phyloP scores from a whole-genome alignment of 2,888 invertebrate species.

The Ennomos quercinarius region DNA sequence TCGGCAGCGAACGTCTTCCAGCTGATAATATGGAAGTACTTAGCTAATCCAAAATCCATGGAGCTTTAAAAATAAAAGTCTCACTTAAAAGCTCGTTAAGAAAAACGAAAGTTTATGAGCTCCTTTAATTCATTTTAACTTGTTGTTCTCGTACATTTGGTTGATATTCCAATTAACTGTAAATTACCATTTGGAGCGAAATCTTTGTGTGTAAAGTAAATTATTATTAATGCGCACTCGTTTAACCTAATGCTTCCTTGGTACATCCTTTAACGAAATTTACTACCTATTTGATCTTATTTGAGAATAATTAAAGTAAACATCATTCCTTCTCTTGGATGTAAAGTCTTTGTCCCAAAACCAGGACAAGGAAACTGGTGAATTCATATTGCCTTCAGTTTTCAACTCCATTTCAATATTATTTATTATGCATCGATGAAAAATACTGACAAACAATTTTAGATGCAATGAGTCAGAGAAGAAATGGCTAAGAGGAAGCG shows the following conservation, averaged over 20 bases:
- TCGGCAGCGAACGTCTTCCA: no score
- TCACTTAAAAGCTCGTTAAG: background rate
- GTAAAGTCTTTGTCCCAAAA: constrained; percentile 68
- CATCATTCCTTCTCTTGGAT: constrained; percentile 45
- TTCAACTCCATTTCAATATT: constrained; percentile 57
- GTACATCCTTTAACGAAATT: constrained; percentile 48
- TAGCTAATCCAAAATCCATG: no score
- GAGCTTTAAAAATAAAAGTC: no score
- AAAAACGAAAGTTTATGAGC: constrained; percentile 4
- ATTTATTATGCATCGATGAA: constrained; percentile 49
- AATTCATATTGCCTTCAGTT: constrained; percentile 62
- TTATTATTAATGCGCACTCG: constrained; percentile 20
- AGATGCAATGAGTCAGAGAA: constrained; percentile 14
- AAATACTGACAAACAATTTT: constrained; percentile 44
- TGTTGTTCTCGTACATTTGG: constrained; percentile 22
- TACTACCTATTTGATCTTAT: constrained; percentile 41
- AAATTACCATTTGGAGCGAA: constrained; percentile 37
- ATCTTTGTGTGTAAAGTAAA: constrained; percentile 31
- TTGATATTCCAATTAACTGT: constrained; percentile 34
- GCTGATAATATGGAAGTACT: no score
- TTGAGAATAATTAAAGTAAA: constrained; percentile 48
- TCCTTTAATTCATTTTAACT: constrained; percentile 14
- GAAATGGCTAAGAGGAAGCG: background rate
- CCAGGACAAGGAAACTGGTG: constrained; percentile 59
- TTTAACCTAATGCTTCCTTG: constrained; percentile 36